Conservation (phyloP, 2,888 invertebrate species). For the Terebella lapidaria region DNA sequence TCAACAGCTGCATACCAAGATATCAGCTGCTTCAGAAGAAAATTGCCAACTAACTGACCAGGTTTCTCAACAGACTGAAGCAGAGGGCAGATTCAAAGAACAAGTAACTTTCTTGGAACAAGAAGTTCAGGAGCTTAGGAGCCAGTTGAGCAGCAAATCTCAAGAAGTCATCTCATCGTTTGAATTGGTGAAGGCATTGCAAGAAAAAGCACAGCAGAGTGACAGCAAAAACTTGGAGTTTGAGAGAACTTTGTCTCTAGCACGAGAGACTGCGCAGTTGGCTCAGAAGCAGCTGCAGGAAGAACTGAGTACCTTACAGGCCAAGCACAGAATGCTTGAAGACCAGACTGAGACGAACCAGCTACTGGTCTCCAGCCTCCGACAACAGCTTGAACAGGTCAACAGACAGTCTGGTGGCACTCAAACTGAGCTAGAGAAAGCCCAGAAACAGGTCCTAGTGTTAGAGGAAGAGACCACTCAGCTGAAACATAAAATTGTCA, state of each 20-base stretch:
- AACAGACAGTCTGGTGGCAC: too few species aligned
- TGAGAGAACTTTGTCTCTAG: neutral
- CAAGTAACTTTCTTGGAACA: too few species aligned
- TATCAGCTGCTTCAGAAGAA: too few species aligned
- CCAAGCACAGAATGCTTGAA: neutral
- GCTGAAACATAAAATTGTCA: neutral
- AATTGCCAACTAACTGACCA: too few species aligned
- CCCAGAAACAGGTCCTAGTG: neutral
- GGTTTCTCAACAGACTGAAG: too few species aligned
- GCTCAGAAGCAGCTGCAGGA: neutral
- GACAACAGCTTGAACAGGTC: too few species aligned
- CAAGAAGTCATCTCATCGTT: neutral
- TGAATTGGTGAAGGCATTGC: neutral
- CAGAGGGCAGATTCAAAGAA: too few species aligned
- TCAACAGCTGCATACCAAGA: too few species aligned
- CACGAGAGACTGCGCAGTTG: neutral
- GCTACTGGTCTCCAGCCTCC: neutral
- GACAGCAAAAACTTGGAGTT: too few species aligned
- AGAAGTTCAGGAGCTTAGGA: neutral
- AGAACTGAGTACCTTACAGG: neutral
- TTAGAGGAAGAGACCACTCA: neutral
- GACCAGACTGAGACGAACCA: neutral
- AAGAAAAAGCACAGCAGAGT: neutral
- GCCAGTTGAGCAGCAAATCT: neutral
- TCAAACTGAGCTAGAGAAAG: too few species aligned